Conservation (phyloP, 2,888 invertebrate species). For the Lordiphosa andalusiaca region DNA sequence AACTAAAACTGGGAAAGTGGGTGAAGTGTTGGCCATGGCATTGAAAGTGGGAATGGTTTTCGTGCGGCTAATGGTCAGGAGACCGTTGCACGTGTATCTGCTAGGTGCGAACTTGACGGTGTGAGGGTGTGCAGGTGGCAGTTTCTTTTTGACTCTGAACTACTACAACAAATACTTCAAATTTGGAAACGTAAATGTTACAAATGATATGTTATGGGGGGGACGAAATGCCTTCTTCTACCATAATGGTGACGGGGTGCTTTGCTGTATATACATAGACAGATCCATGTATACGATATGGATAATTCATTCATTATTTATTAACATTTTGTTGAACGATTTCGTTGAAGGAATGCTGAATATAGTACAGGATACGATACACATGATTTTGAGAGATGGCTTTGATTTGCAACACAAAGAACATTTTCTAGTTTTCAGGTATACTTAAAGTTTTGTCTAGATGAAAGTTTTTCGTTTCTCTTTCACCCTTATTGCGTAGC, state of each 20-base stretch:
- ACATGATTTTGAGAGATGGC: slow-evolving; percentile 4
- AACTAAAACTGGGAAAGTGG: slow-evolving; percentile 1
- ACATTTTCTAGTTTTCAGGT: slow-evolving; percentile 34
- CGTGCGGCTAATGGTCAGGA: slow-evolving; percentile 48
- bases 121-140: not conserved
- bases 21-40: slow-evolving; percentile 49
- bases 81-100: slow-evolving; percentile 21
- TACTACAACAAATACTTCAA: too few relatives aligned
- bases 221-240: too few relatives aligned
- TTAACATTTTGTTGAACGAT: too few relatives aligned
- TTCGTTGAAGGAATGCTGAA: too few relatives aligned
- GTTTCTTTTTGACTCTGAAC: too few relatives aligned
- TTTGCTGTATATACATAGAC: too few relatives aligned
- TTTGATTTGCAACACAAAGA: slow-evolving; percentile 12
- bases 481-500: slow-evolving; percentile 79
- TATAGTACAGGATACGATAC: slow-evolving; percentile 9
- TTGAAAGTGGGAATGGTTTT: slow-evolving; percentile 43
- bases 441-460: slow-evolving; percentile 80
- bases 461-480: slow-evolving; percentile 80
- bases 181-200: too few relatives aligned
- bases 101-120: not conserved
- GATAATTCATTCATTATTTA: too few relatives aligned
- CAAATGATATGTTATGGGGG: too few relatives aligned
- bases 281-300: too few relatives aligned
- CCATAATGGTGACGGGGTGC: too few relatives aligned